Conservation (phyloP, 2,113 vertebrate species). For the Eonycteris spelaea region DNA sequence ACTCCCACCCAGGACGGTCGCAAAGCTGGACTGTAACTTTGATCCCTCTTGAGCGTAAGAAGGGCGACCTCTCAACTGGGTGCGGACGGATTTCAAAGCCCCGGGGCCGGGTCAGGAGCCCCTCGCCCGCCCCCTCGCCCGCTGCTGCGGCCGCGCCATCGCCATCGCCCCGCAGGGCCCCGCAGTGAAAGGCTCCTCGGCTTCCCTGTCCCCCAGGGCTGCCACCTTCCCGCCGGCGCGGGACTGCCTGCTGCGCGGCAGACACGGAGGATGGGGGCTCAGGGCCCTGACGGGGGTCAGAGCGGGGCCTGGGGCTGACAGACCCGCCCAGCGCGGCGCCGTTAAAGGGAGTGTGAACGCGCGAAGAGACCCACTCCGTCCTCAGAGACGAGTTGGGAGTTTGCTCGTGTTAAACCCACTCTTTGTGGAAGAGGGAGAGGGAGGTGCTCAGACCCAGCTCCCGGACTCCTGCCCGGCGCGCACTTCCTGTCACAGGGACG, state of each 20-base stretch:
- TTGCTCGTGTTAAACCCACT: not conserved
- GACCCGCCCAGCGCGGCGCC: not conserved
- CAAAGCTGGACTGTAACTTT: not conserved
- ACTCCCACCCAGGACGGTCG: not conserved
- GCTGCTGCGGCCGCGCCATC: not conserved
- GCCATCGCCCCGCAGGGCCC: not conserved
- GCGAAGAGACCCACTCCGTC: too few species aligned
- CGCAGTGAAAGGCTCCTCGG: not conserved
- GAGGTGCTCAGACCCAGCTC: not conserved
- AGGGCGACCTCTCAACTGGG: not conserved
- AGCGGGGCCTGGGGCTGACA: not conserved
- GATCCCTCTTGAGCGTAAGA: not conserved
- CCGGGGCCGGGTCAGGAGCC: not conserved
- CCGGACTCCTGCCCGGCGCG: not conserved
- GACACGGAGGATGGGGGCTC: not conserved
- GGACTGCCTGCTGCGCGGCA: not conserved
- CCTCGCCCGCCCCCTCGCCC: not conserved
- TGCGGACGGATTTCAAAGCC: not conserved
- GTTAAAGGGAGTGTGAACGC: not conserved
- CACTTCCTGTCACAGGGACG: not conserved
- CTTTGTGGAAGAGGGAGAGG: not conserved
- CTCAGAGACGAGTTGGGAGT: not conserved
- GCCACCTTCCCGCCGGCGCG: not conserved
- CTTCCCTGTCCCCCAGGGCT: not conserved
- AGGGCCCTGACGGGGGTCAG: not conserved